Base-by-base conservation (phyloP, 1,140 invertebrate genomes). In the Chionoecetes opilio region DNA sequence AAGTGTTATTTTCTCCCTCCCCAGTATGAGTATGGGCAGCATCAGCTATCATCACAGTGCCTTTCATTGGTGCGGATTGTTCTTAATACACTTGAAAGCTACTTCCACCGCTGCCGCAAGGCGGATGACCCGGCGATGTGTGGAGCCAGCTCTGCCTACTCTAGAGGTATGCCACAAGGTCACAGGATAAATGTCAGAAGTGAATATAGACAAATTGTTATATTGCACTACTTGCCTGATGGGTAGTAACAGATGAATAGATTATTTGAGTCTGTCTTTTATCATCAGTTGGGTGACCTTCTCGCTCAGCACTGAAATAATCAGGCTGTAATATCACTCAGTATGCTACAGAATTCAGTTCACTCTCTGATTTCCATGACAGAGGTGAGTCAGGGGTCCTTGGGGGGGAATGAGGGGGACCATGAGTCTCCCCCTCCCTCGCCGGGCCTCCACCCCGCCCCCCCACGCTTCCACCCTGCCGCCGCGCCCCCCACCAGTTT, bases 61-160 rank as follows among this genome's bases (percentile, higher is more conserved):
- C 98, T 98, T 95, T 97, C 98, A 0, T 97, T 99, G 85, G 98
- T 99, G 82, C 98, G 98, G 96, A 99, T 99, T 96, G 98, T 99
- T n/a, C 97, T 99, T 87, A 99, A 99, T 97, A 99, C 99, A 0
- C 97, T 99, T 86, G 98, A 99, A 96, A 98, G 98, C 31, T 99
- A 99, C 96, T 98, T 99, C 97, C 99, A 99, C 97, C 98, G 98
- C 85, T 99, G 99, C 97, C 98, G 98, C 96, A 97, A 98, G 95
- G 98, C 98, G 92, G 98, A 98, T 53, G 98, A 98, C 17, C 98
- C 98, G 94, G 97, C 98, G 63, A 97, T 98, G 35, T 98, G 98
- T 97, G 98, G 98, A 38, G 98, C 97, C 46, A 97, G 98, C 38
- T 97, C 98, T 0, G 98, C 98, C 6, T 97, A 98, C 96, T 98